Evolutionary conservation across 1,140 invertebrate species (phyloP).

Genomic region (Nasonia vitripennis): DNA sequence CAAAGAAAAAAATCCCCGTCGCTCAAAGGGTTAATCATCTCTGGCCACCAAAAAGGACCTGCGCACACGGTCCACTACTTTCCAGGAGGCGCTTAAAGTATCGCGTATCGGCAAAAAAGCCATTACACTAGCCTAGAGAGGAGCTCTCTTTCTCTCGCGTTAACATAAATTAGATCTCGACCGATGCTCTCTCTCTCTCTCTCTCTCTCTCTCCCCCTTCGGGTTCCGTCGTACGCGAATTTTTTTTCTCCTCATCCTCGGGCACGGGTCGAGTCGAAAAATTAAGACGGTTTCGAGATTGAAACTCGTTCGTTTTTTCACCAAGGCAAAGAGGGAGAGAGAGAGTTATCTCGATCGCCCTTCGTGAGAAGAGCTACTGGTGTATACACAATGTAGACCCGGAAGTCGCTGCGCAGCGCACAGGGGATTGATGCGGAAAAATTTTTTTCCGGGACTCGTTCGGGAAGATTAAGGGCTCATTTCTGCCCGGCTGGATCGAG

Average conservation of each 20-base stretch:
- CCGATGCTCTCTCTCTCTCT: slow-evolving; percentile 2
- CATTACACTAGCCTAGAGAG: neutral
- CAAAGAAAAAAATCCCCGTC: neutral
- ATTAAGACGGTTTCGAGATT: slow-evolving; percentile 26
- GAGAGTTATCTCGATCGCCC: slow-evolving; percentile 5
- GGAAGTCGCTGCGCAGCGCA: neutral
- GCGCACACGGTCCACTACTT: slow-evolving; percentile 31
- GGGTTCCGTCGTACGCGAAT: neutral
- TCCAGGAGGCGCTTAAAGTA: slow-evolving; percentile 37
- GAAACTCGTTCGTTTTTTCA: slow-evolving; percentile 27
- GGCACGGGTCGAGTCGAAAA: slow-evolving; percentile 9
- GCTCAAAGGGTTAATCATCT: slow-evolving; percentile 24
- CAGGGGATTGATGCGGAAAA: neutral
- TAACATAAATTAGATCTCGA: slow-evolving; percentile 51
- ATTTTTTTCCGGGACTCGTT: slow-evolving; percentile 21
- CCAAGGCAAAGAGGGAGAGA: neutral
- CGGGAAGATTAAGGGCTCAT: slow-evolving; percentile 25
- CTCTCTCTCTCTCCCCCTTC: neutral
- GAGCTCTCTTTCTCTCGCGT: slow-evolving; percentile 1
- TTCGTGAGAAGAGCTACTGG: slow-evolving; percentile 16
- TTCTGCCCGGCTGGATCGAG: neutral
- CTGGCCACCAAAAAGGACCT: neutral
- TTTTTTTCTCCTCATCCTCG: neutral
- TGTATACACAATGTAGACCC: neutral
- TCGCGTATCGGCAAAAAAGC: slow-evolving; percentile 50